Evolutionary conservation across 2,797 vertebrate genomes (phyloP), one percentile per base, ranked within the genome.

Genomic region (Chloroceryle amazona): DNA sequence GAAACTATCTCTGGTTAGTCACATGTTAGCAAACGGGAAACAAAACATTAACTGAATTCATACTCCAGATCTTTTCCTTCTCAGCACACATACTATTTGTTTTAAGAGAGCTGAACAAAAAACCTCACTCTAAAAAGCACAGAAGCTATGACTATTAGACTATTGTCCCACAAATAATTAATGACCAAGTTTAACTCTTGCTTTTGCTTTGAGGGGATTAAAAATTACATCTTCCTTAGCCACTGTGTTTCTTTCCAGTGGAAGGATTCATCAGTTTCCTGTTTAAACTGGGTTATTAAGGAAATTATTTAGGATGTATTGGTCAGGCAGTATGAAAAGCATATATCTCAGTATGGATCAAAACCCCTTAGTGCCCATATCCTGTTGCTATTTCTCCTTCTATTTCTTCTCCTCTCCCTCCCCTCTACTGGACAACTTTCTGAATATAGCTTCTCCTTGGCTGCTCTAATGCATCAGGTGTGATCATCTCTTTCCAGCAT

Each of bases 311-410:
- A 13, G 16, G 13, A 16, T 33, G 4, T 29, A 51, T 3, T 52
- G 22, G 6, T 35, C 35, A 71, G 42, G 65, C 11, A 60, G n/a
- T 2, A 31, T 85, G 37, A 75, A 12, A 2, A 61, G 4, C 17
- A 66, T 16, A 13, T 42, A 13, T 13, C 37, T 46, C 31, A 81
- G 11, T 1, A 26, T 23, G 37, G 73, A 92, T 49, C 0, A 0
- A 63, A 93, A 91, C 60, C 51, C 8, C 17, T 26, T 66, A 18
- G 6, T 6, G 35, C 37, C 31, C 28, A 63, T 33, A 20, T 44
- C 10, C 5, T 21, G 13, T 3, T 51, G 19, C 2, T 92, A 85
- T 73, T 63, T 37, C 57, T 78, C 58, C 19, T 63, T 52, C 14
- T 28, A n/a, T 55, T 71, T n/a, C 49, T 28, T 51, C 49, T 51